These are phyloP conservation scores for Apostichopus japonicus DNA, from an alignment of 35 echinoderm and acorn worm species.

Conservation along the genomic window DNA sequence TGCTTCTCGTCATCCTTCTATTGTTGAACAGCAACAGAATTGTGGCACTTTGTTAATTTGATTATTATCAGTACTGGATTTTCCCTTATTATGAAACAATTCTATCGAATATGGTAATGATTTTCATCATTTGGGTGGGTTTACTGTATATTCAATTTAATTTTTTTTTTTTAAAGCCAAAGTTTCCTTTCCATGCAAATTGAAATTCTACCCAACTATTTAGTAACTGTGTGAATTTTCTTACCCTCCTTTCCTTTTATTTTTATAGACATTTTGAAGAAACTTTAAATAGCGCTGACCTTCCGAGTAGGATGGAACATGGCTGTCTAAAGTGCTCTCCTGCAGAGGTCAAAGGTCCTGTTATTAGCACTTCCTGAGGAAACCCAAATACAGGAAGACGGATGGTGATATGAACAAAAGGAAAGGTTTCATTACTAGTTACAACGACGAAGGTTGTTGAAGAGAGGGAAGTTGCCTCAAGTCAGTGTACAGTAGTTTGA, in stretches of 20 bases:
- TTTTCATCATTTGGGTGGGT: no score
- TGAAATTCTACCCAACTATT: no score
- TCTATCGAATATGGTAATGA: no score
- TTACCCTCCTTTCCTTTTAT: background rate
- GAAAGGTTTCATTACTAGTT: constrained; percentile 38
- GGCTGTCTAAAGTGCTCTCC: constrained; percentile 23
- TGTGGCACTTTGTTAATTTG: no score
- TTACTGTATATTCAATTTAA: no score
- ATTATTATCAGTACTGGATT: no score
- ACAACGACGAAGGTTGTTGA: background rate
- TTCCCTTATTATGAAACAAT: no score
- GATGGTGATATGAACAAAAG: constrained; percentile 28
- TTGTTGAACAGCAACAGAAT: no score
- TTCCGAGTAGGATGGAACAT: background rate
- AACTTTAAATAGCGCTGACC: background rate
- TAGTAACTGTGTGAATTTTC: background rate
- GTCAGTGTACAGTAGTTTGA: background rate
- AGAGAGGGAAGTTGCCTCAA: background rate
- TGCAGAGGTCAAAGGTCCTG: constrained; percentile 45
- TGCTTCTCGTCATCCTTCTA: no score
- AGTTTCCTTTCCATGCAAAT: no score
- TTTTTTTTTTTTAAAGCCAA: no score
- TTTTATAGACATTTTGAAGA: background rate
- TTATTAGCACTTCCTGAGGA: constrained; percentile 58
- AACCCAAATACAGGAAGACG: background rate